Conservation (phyloP, 2,888 invertebrate genomes). For the Bimastos eiseni region DNA sequence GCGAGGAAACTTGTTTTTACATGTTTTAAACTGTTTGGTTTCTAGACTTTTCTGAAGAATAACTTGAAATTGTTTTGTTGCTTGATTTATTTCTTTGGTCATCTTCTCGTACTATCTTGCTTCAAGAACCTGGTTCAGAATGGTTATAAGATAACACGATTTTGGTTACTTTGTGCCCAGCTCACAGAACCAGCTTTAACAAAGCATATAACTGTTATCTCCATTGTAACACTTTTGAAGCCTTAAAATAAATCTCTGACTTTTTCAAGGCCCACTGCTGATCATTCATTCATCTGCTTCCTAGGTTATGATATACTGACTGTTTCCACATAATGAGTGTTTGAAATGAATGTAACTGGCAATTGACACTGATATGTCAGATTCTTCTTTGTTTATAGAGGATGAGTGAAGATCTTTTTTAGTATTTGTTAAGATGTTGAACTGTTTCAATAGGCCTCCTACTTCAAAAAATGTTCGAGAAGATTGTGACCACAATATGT, state of each 20-base stretch:
- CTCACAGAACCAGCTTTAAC: not conserved
- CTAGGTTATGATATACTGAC: not conserved
- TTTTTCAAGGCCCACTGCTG: not conserved
- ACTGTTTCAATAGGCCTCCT: slow-evolving; percentile 67
- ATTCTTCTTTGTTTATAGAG: not conserved
- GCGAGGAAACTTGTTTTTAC: not conserved
- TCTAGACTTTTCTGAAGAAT: not conserved
- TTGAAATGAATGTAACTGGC: not conserved
- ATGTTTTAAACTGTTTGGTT: not conserved
- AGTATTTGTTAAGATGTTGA: not conserved
- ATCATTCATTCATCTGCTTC: not conserved
- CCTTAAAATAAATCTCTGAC: not conserved
- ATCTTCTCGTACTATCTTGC: not conserved
- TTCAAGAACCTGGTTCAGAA: not conserved
- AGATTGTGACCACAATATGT: slow-evolving; percentile 70
- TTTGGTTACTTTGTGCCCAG: not conserved
- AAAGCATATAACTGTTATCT: not conserved
- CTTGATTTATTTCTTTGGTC: not conserved
- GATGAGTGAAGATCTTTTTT: too few species aligned
- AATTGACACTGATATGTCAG: not conserved
- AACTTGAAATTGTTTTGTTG: not conserved
- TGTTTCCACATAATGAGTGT: not conserved
- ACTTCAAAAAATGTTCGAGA: slow-evolving; percentile 79
- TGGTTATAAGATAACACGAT: not conserved
- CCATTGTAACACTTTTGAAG: not conserved